Evolutionary conservation across 2,888 invertebrate species (phyloP), one percentile per base, ranked within the genome.

Genomic region (Rhingia rostrata): DNA sequence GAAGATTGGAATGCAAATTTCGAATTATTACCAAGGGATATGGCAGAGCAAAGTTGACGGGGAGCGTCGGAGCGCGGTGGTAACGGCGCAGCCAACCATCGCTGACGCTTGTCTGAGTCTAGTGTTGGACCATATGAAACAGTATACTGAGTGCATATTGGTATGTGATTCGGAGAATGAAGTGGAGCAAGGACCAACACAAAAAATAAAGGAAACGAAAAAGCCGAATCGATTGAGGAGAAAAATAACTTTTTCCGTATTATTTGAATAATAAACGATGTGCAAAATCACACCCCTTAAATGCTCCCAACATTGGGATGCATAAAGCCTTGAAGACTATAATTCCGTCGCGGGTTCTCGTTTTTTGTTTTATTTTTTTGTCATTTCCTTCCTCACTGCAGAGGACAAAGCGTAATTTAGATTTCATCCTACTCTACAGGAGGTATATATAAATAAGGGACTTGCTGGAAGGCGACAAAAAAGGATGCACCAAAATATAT

Each of bases 1-100:
- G 90, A 90, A 90, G 90, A 90, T 90, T 90, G 91, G 90, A 90
- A 90, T 90, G 90, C 90, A 91, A 90, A 90, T 90, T 91, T 90
- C 88, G 88, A 90, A 89, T 90, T 90, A 89, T 90, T 89, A 90
- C 88, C 89, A 87, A 87, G 88, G 89, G 89, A 89, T 88, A 72
- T 78, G 73, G 67, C 43, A 37, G 49, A 56, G 47, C 60, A 67
- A 56, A 37, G 9, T 14, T 22, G 5, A n/a, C n/a, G 4, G 5
- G 43, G 14, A 22, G 64, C 33, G 61, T 43, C n/a, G 54, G 14
- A n/a, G 14, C 30, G 32, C 22, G 14, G 14, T 7, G 33, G 9
- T n/a, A 39, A 9, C 41, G 14, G 43, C 14, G 43, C 12, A 12
- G 43, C 43, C n/a, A 37, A 54, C 43, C 22, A 67, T 37, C 60